Percentiles rank a stretch among this genome's conserved stretches.
These are phyloP conservation scores for Ptiloglossa arizonensis DNA, from an alignment of 1,140 invertebrate genomes.

Conservation along the genomic window DNA sequence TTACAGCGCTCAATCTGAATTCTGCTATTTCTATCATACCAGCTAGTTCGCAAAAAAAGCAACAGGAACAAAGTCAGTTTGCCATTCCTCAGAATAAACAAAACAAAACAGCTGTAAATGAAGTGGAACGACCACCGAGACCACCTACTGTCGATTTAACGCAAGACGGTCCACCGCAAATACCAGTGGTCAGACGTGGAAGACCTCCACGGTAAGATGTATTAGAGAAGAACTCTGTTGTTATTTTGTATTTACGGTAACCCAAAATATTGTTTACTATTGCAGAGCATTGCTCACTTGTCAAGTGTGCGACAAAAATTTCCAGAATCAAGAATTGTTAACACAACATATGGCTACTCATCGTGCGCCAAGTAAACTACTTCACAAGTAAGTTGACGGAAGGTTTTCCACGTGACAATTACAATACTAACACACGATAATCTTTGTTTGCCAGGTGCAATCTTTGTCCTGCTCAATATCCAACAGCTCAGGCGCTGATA, in stretches of 20 bases:
- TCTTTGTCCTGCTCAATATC: constrained; percentile 87
- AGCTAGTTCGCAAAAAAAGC: constrained; percentile 78
- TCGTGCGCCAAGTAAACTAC: constrained; percentile 79
- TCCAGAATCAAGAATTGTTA: constrained; percentile 80
- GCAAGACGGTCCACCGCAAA: constrained; percentile 77
- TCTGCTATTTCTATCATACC: constrained; percentile 88
- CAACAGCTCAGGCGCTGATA: constrained; percentile 84
- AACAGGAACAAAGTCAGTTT: constrained; percentile 77
- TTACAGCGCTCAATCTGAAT: constrained; percentile 85
- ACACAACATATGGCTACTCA: constrained; percentile 81
- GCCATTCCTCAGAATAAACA: constrained; percentile 80
- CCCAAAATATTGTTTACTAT: neutral
- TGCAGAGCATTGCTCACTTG: constrained; percentile 76
- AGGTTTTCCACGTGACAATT: neutral
- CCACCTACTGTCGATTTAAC: constrained; percentile 84
- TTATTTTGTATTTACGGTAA: neutral
- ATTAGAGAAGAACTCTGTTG: neutral
- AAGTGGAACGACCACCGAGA: constrained; percentile 81
- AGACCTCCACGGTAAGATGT: constrained; percentile 74
- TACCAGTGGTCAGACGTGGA: constrained; percentile 73
- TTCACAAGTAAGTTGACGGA: constrained; percentile 77
- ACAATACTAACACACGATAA: neutral
- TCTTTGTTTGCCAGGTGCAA: constrained; percentile 84
- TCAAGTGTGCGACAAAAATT: constrained; percentile 82
- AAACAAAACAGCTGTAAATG: constrained; percentile 67